These are phyloP conservation scores for Remorina albescens DNA, from an alignment of 2,797 vertebrate species.

Conservation along the genomic window DNA sequence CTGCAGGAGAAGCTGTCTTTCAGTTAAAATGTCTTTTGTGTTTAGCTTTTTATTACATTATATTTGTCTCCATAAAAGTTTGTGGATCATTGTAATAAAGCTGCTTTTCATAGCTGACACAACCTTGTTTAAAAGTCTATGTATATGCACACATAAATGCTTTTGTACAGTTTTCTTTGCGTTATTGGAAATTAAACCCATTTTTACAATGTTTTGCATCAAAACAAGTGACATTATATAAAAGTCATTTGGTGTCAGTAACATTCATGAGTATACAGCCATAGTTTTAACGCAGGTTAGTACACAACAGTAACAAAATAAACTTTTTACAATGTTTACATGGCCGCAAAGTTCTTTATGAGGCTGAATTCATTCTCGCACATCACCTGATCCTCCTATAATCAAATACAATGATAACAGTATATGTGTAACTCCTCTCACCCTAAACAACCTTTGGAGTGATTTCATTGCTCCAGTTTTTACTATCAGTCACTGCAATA, in stretches of 20 bases:
- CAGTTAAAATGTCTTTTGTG: conserved; percentile 35
- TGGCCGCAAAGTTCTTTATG: neutral
- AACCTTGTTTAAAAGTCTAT: neutral
- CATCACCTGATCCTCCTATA: neutral
- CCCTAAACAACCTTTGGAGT: neutral
- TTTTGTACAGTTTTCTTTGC: neutral
- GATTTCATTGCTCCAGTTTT: neutral
- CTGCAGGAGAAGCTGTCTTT: conserved; percentile 13
- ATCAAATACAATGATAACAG: neutral
- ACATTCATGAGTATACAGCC: neutral
- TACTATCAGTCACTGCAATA: neutral
- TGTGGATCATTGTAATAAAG: conserved; percentile 50
- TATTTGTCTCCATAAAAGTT: conserved; percentile 16
- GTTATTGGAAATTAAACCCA: neutral
- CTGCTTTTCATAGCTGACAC: neutral
- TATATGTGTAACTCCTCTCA: neutral
- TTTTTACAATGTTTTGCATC: neutral
- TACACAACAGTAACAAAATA: neutral
- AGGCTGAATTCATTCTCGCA: neutral
- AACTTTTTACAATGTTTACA: neutral
- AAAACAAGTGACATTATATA: neutral
- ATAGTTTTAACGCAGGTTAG: neutral
- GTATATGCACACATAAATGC: neutral
- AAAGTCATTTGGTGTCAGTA: neutral
- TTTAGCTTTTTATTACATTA: conserved; percentile 29